A percentile compares a stretch with the other conserved stretches of the same genome.
Evolutionary conservation across 2,797 vertebrate genomes (phyloP).

Genomic region (Sebastes diaconus): DNA sequence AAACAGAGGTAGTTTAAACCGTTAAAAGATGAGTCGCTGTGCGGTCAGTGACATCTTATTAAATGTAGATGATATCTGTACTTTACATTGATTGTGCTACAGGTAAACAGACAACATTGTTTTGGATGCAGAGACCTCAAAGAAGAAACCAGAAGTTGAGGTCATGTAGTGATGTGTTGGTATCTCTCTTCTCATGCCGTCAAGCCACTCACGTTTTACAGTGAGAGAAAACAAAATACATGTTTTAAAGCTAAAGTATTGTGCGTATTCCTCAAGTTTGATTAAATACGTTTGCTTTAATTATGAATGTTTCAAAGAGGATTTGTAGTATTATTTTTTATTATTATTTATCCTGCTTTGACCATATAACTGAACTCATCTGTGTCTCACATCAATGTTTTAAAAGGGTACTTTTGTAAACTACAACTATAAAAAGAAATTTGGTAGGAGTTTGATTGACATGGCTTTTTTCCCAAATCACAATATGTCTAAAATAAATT

Average conservation of each 20-base stretch:
- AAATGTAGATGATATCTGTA: constrained; percentile 4
- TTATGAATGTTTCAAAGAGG: background rate
- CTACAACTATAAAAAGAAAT: background rate
- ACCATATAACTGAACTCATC: background rate
- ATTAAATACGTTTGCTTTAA: background rate
- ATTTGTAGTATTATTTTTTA: background rate
- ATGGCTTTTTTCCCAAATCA: background rate
- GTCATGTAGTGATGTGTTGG: constrained; percentile 9
- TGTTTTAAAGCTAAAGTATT: background rate
- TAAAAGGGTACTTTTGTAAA: background rate
- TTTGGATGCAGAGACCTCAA: constrained; percentile 13
- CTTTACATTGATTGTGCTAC: background rate
- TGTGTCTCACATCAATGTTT: background rate
- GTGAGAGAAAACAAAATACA: background rate
- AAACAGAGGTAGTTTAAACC: constrained; percentile 78
- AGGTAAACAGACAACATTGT: constrained; percentile 32
- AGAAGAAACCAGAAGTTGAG: constrained; percentile 9
- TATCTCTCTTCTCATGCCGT: constrained; percentile 7
- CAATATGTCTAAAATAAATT: constrained; percentile 11
- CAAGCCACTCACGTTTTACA: background rate
- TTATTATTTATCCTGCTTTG: background rate
- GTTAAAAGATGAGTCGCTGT: constrained; percentile 36
- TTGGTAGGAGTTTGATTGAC: background rate
- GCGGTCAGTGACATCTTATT: constrained; percentile 21
- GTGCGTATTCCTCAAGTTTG: background rate